phyloP scores from a whole-genome alignment of 2,113 vertebrate species.

The Archilochus colubris region DNA sequence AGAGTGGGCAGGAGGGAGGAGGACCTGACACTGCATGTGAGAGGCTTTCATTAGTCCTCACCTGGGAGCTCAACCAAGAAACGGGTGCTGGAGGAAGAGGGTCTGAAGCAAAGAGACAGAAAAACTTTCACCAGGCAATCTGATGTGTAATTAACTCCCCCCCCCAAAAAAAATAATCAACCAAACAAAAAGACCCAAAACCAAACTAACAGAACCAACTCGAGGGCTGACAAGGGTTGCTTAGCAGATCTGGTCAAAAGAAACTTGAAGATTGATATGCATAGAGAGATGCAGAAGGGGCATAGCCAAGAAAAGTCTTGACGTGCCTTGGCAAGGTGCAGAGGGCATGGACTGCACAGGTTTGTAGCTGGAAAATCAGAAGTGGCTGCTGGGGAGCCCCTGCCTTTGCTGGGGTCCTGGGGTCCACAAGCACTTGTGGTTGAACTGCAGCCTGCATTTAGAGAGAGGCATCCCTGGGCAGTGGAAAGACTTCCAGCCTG shows the following conservation, averaged over 20 bases:
- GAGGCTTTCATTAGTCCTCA: not conserved
- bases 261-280: not conserved
- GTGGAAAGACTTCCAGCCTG: constrained; percentile 34
- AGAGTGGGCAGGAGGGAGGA: not conserved
- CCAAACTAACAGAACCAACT: not conserved
- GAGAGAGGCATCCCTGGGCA: not conserved
- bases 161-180: not conserved
- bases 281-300: not conserved
- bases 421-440: not conserved
- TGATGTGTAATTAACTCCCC: not conserved
- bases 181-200: not conserved
- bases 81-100: not conserved
- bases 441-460: not conserved
- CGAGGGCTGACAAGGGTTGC: not conserved
- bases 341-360: not conserved
- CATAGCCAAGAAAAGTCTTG: not conserved
- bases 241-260: not conserved
- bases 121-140: not conserved
- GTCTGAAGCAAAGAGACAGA: not conserved
- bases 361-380: not conserved
- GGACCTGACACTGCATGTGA: not conserved
- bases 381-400: not conserved
- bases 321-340: not conserved
- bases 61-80: not conserved
- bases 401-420: not conserved